phyloP scores from a whole-genome alignment of 2,888 invertebrate genomes.

The Esperia sulphurella region DNA sequence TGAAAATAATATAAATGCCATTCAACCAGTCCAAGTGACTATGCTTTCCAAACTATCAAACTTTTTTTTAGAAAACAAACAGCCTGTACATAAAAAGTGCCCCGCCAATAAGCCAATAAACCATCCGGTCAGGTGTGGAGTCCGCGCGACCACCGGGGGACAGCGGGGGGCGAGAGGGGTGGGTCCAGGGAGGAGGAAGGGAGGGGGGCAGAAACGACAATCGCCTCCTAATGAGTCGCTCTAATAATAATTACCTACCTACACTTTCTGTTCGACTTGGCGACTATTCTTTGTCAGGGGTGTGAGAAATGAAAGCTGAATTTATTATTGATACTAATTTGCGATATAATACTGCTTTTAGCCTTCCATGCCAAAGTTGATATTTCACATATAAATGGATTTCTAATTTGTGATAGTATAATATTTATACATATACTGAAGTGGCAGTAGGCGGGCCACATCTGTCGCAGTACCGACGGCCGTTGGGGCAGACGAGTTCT shows the following conservation, averaged over 20 bases:
- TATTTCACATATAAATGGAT: too few relatives aligned
- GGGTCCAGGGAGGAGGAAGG: conserved; percentile 15
- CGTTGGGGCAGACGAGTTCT: too few relatives aligned
- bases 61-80: conserved; percentile 19
- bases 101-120: conserved; percentile 53
- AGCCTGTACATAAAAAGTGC: conserved; percentile 48
- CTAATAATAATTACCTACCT: conserved; percentile 76
- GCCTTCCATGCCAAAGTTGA: too few relatives aligned
- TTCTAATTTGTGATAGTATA: too few relatives aligned
- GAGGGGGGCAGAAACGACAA: conserved; percentile 46
- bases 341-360: too few relatives aligned
- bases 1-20: too few relatives aligned
- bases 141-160: conserved; percentile 25
- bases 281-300: conserved; percentile 54
- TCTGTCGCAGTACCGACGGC: too few relatives aligned
- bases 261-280: conserved; percentile 68
- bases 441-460: too few relatives aligned
- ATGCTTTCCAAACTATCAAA: too few relatives aligned
- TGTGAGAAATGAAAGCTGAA: conserved; percentile 21
- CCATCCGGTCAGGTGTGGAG: conserved; percentile 59
- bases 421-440: too few relatives aligned
- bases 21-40: too few relatives aligned
- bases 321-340: background rate
- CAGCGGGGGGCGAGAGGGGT: conserved; percentile 11
- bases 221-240: conserved; percentile 73